phyloP scores from a whole-genome alignment of 1,140 invertebrate genomes.

The Epicauta chinensis region DNA sequence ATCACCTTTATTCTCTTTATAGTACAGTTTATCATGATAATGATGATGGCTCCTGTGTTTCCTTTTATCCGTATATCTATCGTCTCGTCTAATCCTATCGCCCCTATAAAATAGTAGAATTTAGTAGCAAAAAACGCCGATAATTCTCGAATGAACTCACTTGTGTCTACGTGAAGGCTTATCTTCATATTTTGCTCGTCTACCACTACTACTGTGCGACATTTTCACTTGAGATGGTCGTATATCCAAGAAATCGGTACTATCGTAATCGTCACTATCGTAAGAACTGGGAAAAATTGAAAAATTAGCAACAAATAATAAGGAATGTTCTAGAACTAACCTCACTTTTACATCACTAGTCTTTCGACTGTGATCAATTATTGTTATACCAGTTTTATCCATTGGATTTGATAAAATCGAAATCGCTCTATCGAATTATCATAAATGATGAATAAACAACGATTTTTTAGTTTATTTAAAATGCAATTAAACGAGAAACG shows the following conservation, averaged over 20 bases:
- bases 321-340: too few relatives aligned
- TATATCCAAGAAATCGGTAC: constrained; percentile 68
- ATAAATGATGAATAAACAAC: too few relatives aligned
- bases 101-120: constrained; percentile 34
- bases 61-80: constrained; percentile 12
- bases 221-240: constrained; percentile 81
- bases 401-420: too few relatives aligned
- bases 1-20: constrained; percentile 31
- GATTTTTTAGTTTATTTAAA: too few relatives aligned
- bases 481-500: too few relatives aligned
- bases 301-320: too few relatives aligned
- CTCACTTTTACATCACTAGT: too few relatives aligned
- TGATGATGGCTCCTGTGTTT: constrained; percentile 28
- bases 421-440: too few relatives aligned
- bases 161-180: constrained; percentile 44
- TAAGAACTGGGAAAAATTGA: too few relatives aligned
- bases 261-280: constrained; percentile 53
- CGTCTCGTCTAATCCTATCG: constrained; percentile 41
- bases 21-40: constrained; percentile 40
- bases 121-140: background rate
- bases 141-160: constrained; percentile 45
- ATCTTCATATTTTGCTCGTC: constrained; percentile 21
- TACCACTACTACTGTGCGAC: constrained; percentile 49
- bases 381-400: too few relatives aligned
- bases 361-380: too few relatives aligned